Percentiles rank a stretch among this genome's conserved stretches.
phyloP scores from a whole-genome alignment of 2,888 invertebrate species.

The Melinaea menophilus region DNA sequence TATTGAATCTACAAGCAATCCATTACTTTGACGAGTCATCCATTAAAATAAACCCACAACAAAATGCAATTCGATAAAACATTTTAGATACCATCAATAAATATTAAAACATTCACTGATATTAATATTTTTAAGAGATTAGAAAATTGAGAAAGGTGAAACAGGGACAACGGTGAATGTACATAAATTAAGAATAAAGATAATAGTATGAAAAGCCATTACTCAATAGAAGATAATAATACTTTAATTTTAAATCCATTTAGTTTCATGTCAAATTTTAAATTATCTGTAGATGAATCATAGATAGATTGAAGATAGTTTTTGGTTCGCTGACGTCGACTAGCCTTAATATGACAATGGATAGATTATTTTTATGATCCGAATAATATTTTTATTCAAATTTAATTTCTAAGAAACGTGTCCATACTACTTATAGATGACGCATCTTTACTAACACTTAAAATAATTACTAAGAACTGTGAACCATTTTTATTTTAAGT shows the following conservation, averaged over 20 bases:
- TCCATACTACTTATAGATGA: no score
- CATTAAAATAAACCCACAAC: no score
- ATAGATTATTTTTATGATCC: neutral
- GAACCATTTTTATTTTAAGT: slow-evolving; percentile 24
- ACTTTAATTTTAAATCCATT: neutral
- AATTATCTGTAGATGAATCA: no score
- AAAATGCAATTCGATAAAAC: neutral
- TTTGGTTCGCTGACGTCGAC: slow-evolving; percentile 11
- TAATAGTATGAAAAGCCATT: slow-evolving; percentile 20
- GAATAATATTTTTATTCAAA: no score
- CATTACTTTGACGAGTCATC: no score
- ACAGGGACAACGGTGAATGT: slow-evolving; percentile 24
- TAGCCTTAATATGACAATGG: neutral
- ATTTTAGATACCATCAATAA: slow-evolving; percentile 21
- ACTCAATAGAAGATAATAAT: slow-evolving; percentile 5
- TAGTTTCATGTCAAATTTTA: no score
- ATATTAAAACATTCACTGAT: slow-evolving; percentile 22
- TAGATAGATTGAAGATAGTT: neutral
- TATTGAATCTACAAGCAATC: slow-evolving; percentile 5
- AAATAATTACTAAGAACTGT: slow-evolving; percentile 8
- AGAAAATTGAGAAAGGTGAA: slow-evolving; percentile 31
- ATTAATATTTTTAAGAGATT: slow-evolving; percentile 21
- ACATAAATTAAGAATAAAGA: slow-evolving; percentile 14
- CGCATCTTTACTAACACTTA: no score
- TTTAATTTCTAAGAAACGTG: no score